Base-by-base conservation (phyloP, 2,797 vertebrate genomes). In the Sphaeramia orbicularis region DNA sequence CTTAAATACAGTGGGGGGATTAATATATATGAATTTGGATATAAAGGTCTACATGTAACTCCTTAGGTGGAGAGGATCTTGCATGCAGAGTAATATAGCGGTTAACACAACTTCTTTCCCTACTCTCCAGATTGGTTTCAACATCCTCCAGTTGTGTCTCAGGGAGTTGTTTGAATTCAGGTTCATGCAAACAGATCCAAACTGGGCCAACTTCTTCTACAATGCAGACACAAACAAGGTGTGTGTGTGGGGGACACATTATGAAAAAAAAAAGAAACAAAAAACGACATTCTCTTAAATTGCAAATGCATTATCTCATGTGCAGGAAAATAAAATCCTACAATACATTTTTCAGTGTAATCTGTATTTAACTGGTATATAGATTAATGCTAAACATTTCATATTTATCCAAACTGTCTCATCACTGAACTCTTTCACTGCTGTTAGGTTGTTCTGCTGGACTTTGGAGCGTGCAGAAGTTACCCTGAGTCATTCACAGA, bases 131-230 rank as follows among this genome's bases (percentile, higher is more conserved):
- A 95, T 98, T 59, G 95, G 94, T 76, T 93, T 83, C 69, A 94
- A 91, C 67, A 94, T 98, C 74, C 92, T 98, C 18, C 93, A 94
- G 68, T 74, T 98, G 70, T 96, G 96, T 85, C 92, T 98, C 24
- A 91, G 91, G 48, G 96, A 97, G 78, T 88, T 98, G 41, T 97
- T 97, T 69, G 96, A 97, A 81, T 97, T 97, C 88, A 92, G 94
- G 85, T 97, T 97, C 89, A 97, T 97, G 96, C 96, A 98, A 88
- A 97, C 96, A 0, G 96, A 98, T 78, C 96, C 96, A 37, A 98
- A 98, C 92, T 97, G 96, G 96, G 90, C 96, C 83, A 98, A 97
- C 91, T 98, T 97, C 89, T 95, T 96, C 55, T 98, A 97, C 37
- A 95, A 97, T 1, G 70, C 92, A 0, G 88, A 94, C 36, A 91